A percentile compares a stretch with the other conserved stretches of the same genome.
These are phyloP conservation scores for Brachionus plicatilis DNA, from an alignment of 1,140 invertebrate species.

Conservation along the genomic window DNA sequence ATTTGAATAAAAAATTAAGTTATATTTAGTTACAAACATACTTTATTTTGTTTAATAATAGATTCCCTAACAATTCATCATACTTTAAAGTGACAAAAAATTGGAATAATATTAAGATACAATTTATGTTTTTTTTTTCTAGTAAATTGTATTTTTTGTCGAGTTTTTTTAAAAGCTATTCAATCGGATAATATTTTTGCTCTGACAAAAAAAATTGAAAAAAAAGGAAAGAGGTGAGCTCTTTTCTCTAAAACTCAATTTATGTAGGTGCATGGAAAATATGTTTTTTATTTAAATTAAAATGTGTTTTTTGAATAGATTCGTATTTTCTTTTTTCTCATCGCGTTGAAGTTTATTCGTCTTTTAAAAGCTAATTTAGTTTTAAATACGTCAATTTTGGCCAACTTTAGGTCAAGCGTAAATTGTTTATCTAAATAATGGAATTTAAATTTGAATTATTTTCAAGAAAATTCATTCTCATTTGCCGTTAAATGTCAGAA, in stretches of 20 bases:
- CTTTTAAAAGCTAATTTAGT: background rate
- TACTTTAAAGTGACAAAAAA: background rate
- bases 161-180: background rate
- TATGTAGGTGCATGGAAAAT: background rate
- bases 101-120: background rate
- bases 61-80: background rate
- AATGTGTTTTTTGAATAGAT: background rate
- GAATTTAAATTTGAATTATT: background rate
- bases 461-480: background rate
- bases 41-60: background rate
- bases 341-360: background rate
- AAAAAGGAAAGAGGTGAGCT: background rate
- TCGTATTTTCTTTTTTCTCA: background rate
- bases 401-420: background rate
- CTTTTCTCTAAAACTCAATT: background rate
- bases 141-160: background rate
- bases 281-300: background rate
- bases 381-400: background rate
- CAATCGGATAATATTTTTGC: background rate
- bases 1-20: no score
- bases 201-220: background rate
- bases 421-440: background rate
- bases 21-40: background rate
- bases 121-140: background rate
- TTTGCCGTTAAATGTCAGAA: background rate